These are phyloP conservation scores for Eristalis arbustorum DNA, from an alignment of 2,888 invertebrate genomes.

Conservation along the genomic window DNA sequence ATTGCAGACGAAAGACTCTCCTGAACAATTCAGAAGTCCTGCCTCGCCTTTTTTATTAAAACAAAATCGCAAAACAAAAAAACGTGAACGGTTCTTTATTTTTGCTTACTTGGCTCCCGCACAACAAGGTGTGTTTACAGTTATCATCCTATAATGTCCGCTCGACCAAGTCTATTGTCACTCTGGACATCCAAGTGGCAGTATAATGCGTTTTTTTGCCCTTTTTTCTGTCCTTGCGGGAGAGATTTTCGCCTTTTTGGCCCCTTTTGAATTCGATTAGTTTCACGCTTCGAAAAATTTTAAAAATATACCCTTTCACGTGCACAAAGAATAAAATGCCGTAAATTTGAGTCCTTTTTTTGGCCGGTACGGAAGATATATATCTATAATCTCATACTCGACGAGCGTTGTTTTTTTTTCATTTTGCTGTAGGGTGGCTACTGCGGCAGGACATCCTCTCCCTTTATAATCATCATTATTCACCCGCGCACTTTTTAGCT, in stretches of 20 bases:
- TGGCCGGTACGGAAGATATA: background rate
- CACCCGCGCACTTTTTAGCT: constrained; percentile 61
- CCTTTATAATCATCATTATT: constrained; percentile 64
- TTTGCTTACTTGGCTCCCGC: background rate
- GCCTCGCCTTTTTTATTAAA: background rate
- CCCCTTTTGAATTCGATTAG: constrained; percentile 57
- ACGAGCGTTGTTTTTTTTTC: constrained; percentile 39
- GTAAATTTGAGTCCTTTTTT: constrained; percentile 37
- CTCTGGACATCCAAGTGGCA: constrained; percentile 49
- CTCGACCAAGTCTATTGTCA: constrained; percentile 38
- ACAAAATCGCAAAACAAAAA: background rate
- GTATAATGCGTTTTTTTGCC: constrained; percentile 16
- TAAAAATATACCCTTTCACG: constrained; percentile 33
- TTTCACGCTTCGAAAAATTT: constrained; percentile 60
- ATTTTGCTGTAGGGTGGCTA: background rate
- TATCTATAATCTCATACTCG: constrained; percentile 33
- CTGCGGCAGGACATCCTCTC: background rate
- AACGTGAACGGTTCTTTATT: background rate
- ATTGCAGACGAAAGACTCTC: background rate
- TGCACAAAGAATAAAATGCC: constrained; percentile 12
- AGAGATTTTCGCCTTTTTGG: constrained; percentile 33
- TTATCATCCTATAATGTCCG: constrained; percentile 36
- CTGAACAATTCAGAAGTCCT: background rate
- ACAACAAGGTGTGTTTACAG: constrained; percentile 25
- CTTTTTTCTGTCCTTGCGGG: background rate